Conservation (phyloP, 2,888 invertebrate species). For the Spisula subtruncata region DNA sequence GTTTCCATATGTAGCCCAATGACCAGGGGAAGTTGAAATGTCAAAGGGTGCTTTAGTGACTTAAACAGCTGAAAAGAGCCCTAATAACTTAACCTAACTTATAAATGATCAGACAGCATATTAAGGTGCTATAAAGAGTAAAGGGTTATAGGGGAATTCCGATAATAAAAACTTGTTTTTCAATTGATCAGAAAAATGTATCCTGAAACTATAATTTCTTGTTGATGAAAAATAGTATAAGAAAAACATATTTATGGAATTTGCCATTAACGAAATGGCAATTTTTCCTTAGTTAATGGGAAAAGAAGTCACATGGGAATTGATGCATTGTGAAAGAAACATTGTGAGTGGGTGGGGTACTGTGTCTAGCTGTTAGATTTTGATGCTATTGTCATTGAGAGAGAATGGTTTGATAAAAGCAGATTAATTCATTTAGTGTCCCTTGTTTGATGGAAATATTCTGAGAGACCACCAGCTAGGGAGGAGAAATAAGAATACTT, state of each 20-base stretch:
- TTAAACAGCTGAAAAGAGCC: too few relatives aligned
- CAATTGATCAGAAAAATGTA: too few relatives aligned
- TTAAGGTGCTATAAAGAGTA: too few relatives aligned
- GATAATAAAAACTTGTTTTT: too few relatives aligned
- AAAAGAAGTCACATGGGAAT: not conserved
- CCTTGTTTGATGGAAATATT: not conserved
- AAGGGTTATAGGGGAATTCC: too few relatives aligned
- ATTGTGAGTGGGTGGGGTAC: not conserved
- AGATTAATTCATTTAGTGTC: not conserved
- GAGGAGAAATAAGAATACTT: not conserved
- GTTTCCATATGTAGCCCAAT: too few relatives aligned
- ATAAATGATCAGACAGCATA: too few relatives aligned
- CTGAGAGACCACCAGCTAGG: too few relatives aligned
- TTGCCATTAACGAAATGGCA: not conserved
- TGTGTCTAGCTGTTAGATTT: not conserved
- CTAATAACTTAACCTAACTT: too few relatives aligned
- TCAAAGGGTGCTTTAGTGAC: too few relatives aligned
- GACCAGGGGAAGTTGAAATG: too few relatives aligned
- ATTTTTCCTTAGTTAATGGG: not conserved
- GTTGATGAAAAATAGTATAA: not conserved
- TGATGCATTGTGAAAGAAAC: not conserved
- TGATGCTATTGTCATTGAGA: not conserved
- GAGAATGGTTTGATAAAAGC: not conserved
- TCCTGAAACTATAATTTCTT: not conserved
- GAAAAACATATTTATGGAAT: not conserved